A percentile compares a stretch with the other conserved stretches of the same genome.
Evolutionary conservation across 2,888 invertebrate genomes (phyloP).

Genomic region (Serrognathus titanus): DNA sequence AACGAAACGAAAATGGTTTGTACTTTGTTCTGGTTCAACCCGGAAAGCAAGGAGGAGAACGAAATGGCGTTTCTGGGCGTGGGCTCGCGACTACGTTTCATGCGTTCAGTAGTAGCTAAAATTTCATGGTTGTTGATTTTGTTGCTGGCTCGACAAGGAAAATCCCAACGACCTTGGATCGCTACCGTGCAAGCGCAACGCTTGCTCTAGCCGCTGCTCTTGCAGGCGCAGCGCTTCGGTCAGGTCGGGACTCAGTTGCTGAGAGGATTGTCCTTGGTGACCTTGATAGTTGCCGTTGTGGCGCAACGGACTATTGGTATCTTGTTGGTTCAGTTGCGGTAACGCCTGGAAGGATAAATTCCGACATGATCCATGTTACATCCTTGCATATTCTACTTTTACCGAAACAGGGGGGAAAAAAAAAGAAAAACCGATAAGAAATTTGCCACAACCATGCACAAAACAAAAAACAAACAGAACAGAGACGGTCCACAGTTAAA

Average conservation of each 20-base stretch:
- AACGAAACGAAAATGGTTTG: neutral
- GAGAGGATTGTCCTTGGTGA: conserved; percentile 43
- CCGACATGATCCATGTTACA: conserved; percentile 14
- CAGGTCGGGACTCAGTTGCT: conserved; percentile 63
- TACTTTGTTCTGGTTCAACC: conserved; percentile 1
- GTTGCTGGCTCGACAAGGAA: conserved; percentile 55
- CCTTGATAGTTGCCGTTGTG: conserved; percentile 48
- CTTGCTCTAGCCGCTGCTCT: conserved; percentile 80
- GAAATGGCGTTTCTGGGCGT: neutral
- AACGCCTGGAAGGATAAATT: conserved; percentile 36
- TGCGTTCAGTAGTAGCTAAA: conserved; percentile 74
- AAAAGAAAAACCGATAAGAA: neutral
- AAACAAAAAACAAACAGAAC: too few species aligned
- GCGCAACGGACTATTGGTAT: conserved; percentile 44
- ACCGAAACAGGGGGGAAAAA: conserved; percentile 4
- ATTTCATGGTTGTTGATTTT: conserved; percentile 69
- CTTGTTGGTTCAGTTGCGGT: conserved; percentile 48
- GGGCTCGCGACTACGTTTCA: conserved; percentile 15
- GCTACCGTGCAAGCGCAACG: conserved; percentile 71
- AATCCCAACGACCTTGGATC: conserved; percentile 79
- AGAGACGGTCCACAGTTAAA: too few species aligned
- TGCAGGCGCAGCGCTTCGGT: conserved; percentile 66
- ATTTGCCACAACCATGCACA: too few species aligned
- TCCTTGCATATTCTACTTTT: conserved; percentile 15
- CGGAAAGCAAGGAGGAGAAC: neutral